Percentiles rank a stretch among this genome's conserved stretches.
phyloP scores from a whole-genome alignment of 2,113 vertebrate species.

The Chlorocebus sabaeus region DNA sequence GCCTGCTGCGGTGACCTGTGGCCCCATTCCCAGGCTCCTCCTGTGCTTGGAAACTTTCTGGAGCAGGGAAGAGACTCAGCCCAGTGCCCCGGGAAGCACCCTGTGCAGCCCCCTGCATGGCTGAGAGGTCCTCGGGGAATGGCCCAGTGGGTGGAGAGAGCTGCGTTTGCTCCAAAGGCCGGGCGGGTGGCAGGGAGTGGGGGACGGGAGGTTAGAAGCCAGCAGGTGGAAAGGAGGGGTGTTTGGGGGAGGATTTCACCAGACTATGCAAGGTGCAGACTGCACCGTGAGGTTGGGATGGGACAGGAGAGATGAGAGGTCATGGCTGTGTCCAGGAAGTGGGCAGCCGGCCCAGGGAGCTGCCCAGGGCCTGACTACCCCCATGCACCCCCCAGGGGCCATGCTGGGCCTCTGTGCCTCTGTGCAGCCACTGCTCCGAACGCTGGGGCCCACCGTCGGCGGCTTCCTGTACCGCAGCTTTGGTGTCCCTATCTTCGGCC shows the following conservation, averaged over 20 bases:
- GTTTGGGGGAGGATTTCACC: background rate
- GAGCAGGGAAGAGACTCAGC: background rate
- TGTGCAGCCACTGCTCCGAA: conserved; percentile 88
- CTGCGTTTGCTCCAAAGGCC: background rate
- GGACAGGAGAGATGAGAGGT: fast-evolving
- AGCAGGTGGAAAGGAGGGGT: too few species aligned
- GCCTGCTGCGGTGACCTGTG: background rate
- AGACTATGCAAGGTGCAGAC: background rate
- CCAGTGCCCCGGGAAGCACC: background rate
- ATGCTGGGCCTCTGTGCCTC: conserved; percentile 94
- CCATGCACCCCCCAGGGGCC: conserved; percentile 84
- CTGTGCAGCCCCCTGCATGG: background rate
- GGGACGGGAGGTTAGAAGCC: background rate
- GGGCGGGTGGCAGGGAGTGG: background rate
- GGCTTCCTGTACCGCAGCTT: conserved; percentile 90
- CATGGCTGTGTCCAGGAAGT: too few species aligned
- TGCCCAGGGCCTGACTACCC: background rate
- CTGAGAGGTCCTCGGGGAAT: background rate
- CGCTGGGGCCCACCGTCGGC: conserved; percentile 90
- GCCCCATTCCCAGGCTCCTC: background rate
- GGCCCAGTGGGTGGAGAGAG: background rate
- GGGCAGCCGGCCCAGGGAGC: background rate
- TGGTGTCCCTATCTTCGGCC: conserved; percentile 89
- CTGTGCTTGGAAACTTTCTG: background rate
- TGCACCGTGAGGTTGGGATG: too few species aligned